Percentiles rank a stretch among this genome's conserved stretches.
Conservation (phyloP, 2,888 invertebrate species). For the Tetheella fluctuosa region DNA sequence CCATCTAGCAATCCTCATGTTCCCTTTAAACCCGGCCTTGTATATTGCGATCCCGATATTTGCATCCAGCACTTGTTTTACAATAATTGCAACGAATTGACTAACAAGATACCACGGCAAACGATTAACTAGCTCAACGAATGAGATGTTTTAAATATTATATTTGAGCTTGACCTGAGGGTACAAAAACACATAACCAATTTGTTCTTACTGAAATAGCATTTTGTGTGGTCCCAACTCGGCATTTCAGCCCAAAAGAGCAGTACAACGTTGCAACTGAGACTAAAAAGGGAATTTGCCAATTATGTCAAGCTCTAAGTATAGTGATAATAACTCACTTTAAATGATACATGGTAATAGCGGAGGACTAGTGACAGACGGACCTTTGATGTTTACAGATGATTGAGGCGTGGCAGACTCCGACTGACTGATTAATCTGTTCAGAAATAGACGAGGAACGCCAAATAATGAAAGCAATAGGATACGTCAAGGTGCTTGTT, state of each 20-base stretch:
- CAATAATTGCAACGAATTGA: no score
- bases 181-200: no score
- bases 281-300: not conserved
- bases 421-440: constrained; percentile 7
- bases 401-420: constrained; percentile 3
- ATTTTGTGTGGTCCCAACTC: not conserved
- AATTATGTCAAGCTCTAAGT: constrained; percentile 5
- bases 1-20: no score
- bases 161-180: no score
- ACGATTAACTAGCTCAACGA: no score
- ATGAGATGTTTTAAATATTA: no score
- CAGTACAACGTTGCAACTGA: not conserved
- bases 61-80: no score
- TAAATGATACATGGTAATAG: constrained; percentile 12
- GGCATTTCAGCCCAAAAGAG: not conserved
- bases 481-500: not conserved
- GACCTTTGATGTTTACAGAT: constrained; percentile 9
- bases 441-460: not conserved
- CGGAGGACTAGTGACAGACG: constrained; percentile 2
- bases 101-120: no score
- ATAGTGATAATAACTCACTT: constrained; percentile 5
- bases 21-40: no score
- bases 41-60: no score
- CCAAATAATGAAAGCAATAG: not conserved
- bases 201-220: not conserved